Conservation (phyloP, 2,113 vertebrate genomes). For the Erythrolamprus reginae region DNA sequence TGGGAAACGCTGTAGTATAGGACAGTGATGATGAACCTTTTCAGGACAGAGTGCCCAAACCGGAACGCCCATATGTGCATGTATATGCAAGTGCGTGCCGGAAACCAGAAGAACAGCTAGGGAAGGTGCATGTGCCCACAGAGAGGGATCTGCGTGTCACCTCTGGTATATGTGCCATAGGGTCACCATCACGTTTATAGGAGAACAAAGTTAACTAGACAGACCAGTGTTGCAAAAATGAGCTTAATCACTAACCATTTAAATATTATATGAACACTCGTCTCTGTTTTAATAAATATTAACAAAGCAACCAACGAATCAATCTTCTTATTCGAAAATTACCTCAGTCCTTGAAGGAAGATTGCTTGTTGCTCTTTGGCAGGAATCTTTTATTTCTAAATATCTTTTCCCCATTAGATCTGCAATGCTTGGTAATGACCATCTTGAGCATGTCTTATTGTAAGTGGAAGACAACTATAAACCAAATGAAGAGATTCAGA, state of each 20-base stretch:
- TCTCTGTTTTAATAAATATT: neutral
- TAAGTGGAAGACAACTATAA: slow-evolving; percentile 9
- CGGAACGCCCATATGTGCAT: too few relatives aligned
- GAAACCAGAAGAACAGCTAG: too few relatives aligned
- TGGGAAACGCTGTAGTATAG: too few relatives aligned
- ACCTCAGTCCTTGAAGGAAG: slow-evolving; percentile 51
- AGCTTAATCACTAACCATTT: neutral
- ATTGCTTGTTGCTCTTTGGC: neutral
- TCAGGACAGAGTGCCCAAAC: too few relatives aligned
- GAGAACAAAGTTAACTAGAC: neutral
- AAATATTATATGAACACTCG: neutral
- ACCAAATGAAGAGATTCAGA: slow-evolving; percentile 11
- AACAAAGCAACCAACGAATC: neutral
- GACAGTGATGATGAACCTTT: too few relatives aligned
- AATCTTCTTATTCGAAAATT: neutral
- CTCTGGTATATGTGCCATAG: too few relatives aligned
- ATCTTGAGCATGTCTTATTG: slow-evolving; percentile 4
- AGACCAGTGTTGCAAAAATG: neutral
- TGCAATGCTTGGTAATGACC: slow-evolving; percentile 45
- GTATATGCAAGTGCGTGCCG: too few relatives aligned
- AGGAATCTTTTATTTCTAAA: slow-evolving; percentile 21
- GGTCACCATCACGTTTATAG: too few relatives aligned
- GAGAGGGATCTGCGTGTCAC: too few relatives aligned
- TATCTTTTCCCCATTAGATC: slow-evolving; percentile 55
- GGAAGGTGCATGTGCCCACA: too few relatives aligned